Evolutionary conservation across 1,140 invertebrate genomes (phyloP), one percentile per base, ranked within the genome.

Genomic region (Drosophila ambigua): DNA sequence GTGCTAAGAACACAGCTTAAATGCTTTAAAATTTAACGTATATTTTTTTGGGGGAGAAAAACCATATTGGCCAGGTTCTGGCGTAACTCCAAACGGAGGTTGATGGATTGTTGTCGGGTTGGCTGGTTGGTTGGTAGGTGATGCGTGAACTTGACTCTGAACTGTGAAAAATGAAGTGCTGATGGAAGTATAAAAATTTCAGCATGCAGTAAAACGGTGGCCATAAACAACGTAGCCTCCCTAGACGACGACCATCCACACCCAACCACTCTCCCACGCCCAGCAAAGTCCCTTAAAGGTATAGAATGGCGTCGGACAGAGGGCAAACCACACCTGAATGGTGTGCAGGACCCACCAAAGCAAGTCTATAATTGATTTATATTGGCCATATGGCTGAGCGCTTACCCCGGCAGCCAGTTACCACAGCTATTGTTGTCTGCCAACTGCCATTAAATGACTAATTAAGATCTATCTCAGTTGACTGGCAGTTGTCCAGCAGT

Each of bases 401-500:
- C 81, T 87, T 82, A 85, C 82, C 69, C 11, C 11, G 35, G 35
- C 11, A 39, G 11, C 35, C 35, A 13, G 60, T 49, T 61, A 24
- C 31, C 15, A 43, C 15, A 43, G 65, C 58, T 69, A 67, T 85
- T 85, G 82, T 85, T 81, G 81, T 85, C 82, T 87, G 82, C 60
- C 57, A 43, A 69, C 44, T 69, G 55, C 62, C 74, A 87, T 82
- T 67, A 87, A 85, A 85, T 55, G 60, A 62, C 63, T 87, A 85
- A 85, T 85, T 87, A 87, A 87, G 72, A 80, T 51, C 62, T 67
- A 80, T 51, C 62, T 67, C 69, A 87, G 63, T 75, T 64, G 50
- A 53, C 61, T 75, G 79, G 79, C 57, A 75, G 39, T 55, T 67
- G 69, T 83, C 79, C 69, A 82, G 77, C 74, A 82, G 79, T 72